Conservation (phyloP, 2,113 vertebrate genomes). For the Colossoma macropomum region DNA sequence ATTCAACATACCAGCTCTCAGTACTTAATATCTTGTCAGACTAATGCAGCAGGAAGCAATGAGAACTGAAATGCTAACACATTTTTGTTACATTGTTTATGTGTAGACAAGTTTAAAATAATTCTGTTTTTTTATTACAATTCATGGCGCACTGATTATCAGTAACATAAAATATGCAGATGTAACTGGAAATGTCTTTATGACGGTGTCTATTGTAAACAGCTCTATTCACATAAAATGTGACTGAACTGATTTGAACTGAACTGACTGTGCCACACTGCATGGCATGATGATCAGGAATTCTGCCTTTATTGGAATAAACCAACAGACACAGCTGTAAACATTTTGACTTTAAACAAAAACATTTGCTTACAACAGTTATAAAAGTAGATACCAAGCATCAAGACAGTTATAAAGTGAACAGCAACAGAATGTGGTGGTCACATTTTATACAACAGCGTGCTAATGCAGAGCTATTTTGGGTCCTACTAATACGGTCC, state of each 20-base stretch:
- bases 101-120: no score
- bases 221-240: background rate
- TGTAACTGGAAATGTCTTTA: background rate
- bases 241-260: background rate
- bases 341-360: slow-evolving; percentile 47
- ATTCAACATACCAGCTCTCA: no score
- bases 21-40: background rate
- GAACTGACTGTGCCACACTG: background rate
- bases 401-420: slow-evolving; percentile 25
- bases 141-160: background rate
- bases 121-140: no score
- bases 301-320: slow-evolving; percentile 40
- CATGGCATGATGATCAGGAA: background rate
- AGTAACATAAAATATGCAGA: background rate
- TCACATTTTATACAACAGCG: slow-evolving; percentile 37
- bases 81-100: no score
- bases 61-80: no score
- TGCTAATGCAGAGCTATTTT: background rate
- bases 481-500: background rate
- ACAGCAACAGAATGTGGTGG: slow-evolving; percentile 36
- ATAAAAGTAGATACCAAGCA: slow-evolving; percentile 28
- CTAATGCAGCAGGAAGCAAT: background rate
- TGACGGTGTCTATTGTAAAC: background rate
- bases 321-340: slow-evolving; percentile 40
- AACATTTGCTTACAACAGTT: slow-evolving; percentile 2